These are phyloP conservation scores for Pentalonia nigronervosa DNA, from an alignment of 1,140 invertebrate genomes.

Conservation along the genomic window DNA sequence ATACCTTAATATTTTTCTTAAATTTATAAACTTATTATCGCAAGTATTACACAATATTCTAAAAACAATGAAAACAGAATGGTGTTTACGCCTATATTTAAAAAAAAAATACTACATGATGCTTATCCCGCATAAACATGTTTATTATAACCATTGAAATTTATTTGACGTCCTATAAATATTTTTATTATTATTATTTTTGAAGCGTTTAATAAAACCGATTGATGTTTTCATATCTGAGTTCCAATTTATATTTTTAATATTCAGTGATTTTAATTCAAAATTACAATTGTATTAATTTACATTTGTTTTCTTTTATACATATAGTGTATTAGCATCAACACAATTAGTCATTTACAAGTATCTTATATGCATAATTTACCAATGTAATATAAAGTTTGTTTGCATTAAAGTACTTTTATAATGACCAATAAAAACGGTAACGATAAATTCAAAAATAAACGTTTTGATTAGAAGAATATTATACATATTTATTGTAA, in stretches of 20 bases:
- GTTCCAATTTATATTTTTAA: not conserved
- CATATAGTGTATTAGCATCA: too few species aligned
- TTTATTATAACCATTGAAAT: too few species aligned
- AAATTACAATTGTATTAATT: not conserved
- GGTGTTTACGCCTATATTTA: too few species aligned
- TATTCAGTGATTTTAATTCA: not conserved
- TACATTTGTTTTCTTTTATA: not conserved
- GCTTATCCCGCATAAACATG: too few species aligned
- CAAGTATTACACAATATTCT: too few species aligned
- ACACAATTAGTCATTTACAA: not conserved
- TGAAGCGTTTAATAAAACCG: not conserved
- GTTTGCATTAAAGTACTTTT: not conserved
- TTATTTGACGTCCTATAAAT: too few species aligned
- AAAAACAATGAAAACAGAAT: too few species aligned
- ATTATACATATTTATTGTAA: not conserved
- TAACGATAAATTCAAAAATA: not conserved
- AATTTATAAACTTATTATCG: too few species aligned
- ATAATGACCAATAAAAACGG: not conserved
- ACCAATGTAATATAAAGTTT: not conserved
- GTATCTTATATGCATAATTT: not conserved
- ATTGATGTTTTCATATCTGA: not conserved
- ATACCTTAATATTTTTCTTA: too few species aligned
- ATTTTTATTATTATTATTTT: not conserved
- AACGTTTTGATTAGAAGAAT: not conserved
- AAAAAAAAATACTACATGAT: too few species aligned